A percentile compares a stretch with the other conserved stretches of the same genome.
phyloP scores from a whole-genome alignment of 1,140 invertebrate genomes.

The Lasioglossum albipes region DNA sequence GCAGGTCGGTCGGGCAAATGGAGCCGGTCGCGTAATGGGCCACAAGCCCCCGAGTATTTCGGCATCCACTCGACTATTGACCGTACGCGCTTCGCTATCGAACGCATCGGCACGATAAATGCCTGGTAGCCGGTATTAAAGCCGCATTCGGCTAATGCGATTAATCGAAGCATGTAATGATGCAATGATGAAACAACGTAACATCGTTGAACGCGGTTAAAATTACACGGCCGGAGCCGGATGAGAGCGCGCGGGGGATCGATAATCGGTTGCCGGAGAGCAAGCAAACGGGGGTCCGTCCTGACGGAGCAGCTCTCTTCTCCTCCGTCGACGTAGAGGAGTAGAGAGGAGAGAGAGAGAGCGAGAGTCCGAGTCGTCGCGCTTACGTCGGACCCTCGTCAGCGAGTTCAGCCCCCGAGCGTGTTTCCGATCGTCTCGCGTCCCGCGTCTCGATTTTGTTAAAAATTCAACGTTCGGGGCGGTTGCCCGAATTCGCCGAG shows the following conservation, averaged over 20 bases:
- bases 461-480: not conserved
- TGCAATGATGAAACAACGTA: slow-evolving; percentile 57
- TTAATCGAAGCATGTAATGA: slow-evolving; percentile 62
- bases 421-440: not conserved
- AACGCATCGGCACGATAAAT: slow-evolving; percentile 60
- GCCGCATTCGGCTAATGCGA: slow-evolving; percentile 62
- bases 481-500: not conserved
- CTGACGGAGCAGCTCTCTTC: too few species aligned
- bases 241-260: slow-evolving; percentile 9
- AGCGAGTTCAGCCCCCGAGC: not conserved
- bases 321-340: not conserved
- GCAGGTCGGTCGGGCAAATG: not conserved
- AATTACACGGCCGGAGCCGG: slow-evolving; percentile 21
- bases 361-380: not conserved
- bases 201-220: slow-evolving; percentile 44
- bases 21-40: slow-evolving; percentile 12
- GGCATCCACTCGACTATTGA: slow-evolving; percentile 19
- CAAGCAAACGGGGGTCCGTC: too few species aligned
- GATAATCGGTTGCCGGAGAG: slow-evolving; percentile 18
- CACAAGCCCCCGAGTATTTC: slow-evolving; percentile 31
- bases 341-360: too few species aligned
- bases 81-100: slow-evolving; percentile 56
- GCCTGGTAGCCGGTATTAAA: slow-evolving; percentile 50
- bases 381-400: slow-evolving; percentile 20
- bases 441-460: slow-evolving; percentile 1